phyloP scores from a whole-genome alignment of 2,888 invertebrate genomes.

The Sceliomorpha sp. region DNA sequence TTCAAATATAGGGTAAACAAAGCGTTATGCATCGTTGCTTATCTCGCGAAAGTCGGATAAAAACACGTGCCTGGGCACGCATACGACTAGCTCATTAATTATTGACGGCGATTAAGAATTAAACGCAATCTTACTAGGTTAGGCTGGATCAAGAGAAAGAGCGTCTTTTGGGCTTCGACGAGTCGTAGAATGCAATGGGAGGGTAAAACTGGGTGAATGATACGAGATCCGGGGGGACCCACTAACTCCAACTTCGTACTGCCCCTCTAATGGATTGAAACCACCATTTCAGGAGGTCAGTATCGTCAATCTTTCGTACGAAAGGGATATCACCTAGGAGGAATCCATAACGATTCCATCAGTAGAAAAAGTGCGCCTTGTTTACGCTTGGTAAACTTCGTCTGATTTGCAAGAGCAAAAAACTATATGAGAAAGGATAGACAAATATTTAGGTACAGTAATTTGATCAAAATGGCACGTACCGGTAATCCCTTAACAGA shows the following conservation, averaged over 20 bases:
- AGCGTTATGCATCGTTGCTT: constrained; percentile 30
- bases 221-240: constrained; percentile 45
- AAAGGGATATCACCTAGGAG: constrained; percentile 8
- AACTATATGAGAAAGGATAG: too few species aligned
- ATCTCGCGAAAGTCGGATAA: constrained; percentile 11
- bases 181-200: constrained; percentile 31
- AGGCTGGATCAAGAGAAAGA: constrained; percentile 58
- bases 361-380: too few species aligned
- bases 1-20: constrained; percentile 23
- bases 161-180: constrained; percentile 35
- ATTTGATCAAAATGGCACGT: too few species aligned
- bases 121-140: constrained; percentile 70
- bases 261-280: constrained; percentile 68
- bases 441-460: too few species aligned
- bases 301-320: constrained; percentile 62
- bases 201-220: constrained; percentile 44
- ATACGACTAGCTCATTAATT: constrained; percentile 59
- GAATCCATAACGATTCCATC: too few species aligned
- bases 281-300: constrained; percentile 66
- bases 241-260: constrained; percentile 43
- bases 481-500: too few species aligned
- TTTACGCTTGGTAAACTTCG: too few species aligned
- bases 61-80: constrained; percentile 30
- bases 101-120: constrained; percentile 71
- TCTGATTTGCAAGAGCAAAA: too few species aligned